Conservation (phyloP, 1,140 invertebrate genomes). For the Bombus superbus region DNA sequence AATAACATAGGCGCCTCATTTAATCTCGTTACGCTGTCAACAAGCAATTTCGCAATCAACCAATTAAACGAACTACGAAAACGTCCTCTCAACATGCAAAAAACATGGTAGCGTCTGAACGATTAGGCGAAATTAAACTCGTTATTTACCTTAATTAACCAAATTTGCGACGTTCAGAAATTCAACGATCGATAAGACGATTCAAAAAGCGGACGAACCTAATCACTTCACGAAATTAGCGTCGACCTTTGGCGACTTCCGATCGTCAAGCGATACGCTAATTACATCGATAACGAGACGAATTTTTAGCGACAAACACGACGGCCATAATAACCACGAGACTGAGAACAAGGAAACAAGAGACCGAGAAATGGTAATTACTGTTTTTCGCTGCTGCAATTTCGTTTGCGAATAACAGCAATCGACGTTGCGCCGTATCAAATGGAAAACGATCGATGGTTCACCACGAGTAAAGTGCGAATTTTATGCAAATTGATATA, state of each 20-base stretch:
- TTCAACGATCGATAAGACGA: slow-evolving; percentile 6
- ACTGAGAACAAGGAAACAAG: not conserved
- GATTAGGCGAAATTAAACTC: not conserved
- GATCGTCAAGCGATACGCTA: slow-evolving; percentile 11
- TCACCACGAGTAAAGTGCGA: no score
- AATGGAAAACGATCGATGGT: no score
- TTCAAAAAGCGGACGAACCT: not conserved
- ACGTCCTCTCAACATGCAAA: not conserved
- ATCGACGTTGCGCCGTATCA: no score
- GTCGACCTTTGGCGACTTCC: slow-evolving; percentile 6
- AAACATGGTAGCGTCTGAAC: not conserved
- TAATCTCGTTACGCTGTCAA: no score
- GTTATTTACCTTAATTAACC: not conserved
- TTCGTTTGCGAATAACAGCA: no score
- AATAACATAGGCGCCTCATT: no score
- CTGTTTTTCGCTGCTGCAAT: no score
- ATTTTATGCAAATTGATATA: no score
- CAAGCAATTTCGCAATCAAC: not conserved
- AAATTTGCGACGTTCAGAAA: not conserved
- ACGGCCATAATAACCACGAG: not conserved
- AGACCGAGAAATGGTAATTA: no score
- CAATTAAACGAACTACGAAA: not conserved
- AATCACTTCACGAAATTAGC: not conserved
- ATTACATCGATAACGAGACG: slow-evolving; percentile 44
- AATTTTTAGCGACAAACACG: slow-evolving; percentile 30